Evolutionary conservation across 1,140 invertebrate species (phyloP).

Genomic region (Trinorchestia longiramus): DNA sequence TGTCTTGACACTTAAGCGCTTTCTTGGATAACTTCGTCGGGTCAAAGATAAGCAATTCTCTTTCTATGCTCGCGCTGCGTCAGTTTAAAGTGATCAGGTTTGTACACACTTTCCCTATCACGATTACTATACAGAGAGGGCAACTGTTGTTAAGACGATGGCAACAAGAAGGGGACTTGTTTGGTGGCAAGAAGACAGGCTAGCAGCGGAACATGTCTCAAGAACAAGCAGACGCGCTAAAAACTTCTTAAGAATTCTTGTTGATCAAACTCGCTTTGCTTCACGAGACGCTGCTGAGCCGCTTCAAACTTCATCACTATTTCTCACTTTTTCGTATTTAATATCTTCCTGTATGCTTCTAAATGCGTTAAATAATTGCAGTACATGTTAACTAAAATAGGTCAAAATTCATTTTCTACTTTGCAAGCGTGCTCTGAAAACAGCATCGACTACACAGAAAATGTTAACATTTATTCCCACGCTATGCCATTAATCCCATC

Average conservation of each 20-base stretch:
- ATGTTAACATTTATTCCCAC: not conserved
- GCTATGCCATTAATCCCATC: not conserved
- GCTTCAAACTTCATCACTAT: not conserved
- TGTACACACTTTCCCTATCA: conserved; percentile 13
- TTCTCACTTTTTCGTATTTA: not conserved
- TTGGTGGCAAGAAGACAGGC: not conserved
- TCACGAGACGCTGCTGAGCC: not conserved
- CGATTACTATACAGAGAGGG: conserved; percentile 40
- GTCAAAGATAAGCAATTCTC: not conserved
- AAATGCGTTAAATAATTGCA: not conserved
- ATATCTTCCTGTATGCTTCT: not conserved
- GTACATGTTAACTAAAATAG: not conserved
- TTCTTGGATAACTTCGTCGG: not conserved
- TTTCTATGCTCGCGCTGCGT: not conserved
- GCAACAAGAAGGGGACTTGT: conserved; percentile 53
- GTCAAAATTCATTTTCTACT: not conserved
- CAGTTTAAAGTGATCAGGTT: not conserved
- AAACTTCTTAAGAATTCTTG: not conserved
- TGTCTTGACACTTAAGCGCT: not conserved
- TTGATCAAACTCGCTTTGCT: not conserved
- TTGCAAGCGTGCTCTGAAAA: not conserved
- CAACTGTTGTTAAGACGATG: conserved; percentile 9
- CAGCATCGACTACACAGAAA: not conserved
- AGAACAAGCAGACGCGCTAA: not conserved
- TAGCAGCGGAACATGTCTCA: not conserved